Evolutionary conservation across 2,888 invertebrate genomes (phyloP).

Genomic region (Parnassius glacialis): DNA sequence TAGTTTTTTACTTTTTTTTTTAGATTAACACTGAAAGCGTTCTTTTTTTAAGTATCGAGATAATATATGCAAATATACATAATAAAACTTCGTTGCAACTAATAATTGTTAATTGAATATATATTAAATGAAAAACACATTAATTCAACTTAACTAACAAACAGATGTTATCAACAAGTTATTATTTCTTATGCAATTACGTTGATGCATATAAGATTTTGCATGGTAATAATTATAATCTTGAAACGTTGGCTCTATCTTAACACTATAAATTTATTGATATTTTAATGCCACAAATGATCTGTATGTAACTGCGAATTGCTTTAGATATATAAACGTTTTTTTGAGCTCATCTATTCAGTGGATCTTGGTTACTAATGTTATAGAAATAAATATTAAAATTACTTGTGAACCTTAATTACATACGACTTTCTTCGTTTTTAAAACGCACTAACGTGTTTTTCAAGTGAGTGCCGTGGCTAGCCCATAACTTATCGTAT

Average conservation of each 20-base stretch:
- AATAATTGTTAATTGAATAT: neutral
- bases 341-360: conserved; percentile 33
- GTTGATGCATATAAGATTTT: conserved; percentile 44
- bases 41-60: neutral
- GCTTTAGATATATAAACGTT: conserved; percentile 41
- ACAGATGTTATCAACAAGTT: conserved; percentile 23
- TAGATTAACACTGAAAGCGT: neutral
- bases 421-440: conserved; percentile 35
- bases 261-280: conserved; percentile 76
- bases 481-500: conserved; percentile 77
- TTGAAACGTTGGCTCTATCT: conserved; percentile 65
- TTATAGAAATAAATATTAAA: conserved; percentile 28
- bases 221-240: conserved; percentile 56
- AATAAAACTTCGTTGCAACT: neutral
- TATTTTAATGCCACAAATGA: conserved; percentile 80
- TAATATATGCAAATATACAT: too few species aligned
- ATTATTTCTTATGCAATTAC: conserved; percentile 33
- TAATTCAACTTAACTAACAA: conserved; percentile 10
- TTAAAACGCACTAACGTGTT: conserved; percentile 55
- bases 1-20: too few species aligned
- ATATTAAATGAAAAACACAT: neutral
- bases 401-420: conserved; percentile 12
- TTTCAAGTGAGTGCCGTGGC: conserved; percentile 70
- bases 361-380: neutral
- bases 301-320: conserved; percentile 73